phyloP scores from a whole-genome alignment of 2,797 vertebrate genomes.

The Buphagus erythrorhynchus region DNA sequence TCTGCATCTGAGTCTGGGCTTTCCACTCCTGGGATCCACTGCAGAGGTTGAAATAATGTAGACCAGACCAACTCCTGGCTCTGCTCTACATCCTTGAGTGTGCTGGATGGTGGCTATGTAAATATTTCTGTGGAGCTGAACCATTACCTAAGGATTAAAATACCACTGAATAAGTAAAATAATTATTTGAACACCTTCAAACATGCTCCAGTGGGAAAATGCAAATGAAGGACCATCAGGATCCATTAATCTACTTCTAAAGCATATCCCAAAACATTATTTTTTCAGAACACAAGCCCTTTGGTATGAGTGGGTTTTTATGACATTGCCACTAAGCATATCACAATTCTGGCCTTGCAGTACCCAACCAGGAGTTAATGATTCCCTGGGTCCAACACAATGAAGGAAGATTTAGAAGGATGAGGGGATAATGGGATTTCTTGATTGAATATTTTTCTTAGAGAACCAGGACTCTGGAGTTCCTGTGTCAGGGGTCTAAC shows the following conservation, averaged over 20 bases:
- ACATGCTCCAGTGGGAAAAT: background rate
- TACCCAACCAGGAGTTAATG: background rate
- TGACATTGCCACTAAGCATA: background rate
- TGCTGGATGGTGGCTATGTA: background rate
- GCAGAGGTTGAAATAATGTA: background rate
- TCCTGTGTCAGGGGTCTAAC: background rate
- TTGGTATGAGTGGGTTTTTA: background rate
- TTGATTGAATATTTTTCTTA: constrained; percentile 19
- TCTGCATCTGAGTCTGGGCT: background rate
- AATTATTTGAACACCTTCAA: background rate
- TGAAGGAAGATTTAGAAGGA: background rate
- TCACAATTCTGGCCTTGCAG: background rate
- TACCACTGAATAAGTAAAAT: background rate
- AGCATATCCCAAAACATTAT: background rate
- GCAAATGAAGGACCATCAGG: background rate
- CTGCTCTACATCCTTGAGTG: background rate
- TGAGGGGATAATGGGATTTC: constrained; percentile 14
- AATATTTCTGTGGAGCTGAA: background rate
- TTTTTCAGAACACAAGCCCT: background rate
- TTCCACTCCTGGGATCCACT: background rate
- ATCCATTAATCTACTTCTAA: background rate
- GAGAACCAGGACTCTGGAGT: background rate
- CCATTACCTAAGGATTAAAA: background rate
- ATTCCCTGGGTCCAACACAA: background rate
- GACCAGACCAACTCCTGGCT: background rate